Evolutionary conservation across 2,797 vertebrate genomes (phyloP).

Genomic region (Clarias fuscus): DNA sequence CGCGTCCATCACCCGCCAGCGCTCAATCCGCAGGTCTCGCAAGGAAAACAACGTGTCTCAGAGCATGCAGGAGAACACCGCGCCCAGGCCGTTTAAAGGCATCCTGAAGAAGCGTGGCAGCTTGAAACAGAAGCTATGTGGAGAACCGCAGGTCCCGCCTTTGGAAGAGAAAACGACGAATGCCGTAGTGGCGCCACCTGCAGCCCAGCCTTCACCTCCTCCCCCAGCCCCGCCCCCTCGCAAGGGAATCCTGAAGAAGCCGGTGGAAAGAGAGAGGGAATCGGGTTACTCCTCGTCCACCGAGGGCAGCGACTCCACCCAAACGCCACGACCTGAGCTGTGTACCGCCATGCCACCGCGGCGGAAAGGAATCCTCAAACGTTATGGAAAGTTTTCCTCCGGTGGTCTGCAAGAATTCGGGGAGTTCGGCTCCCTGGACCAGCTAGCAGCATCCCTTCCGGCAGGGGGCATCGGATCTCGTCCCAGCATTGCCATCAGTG

Average conservation of each 20-base stretch:
- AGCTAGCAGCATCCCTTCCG: slow-evolving; percentile 71
- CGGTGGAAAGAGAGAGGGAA: slow-evolving; percentile 82
- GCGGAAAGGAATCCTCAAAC: slow-evolving; percentile 91
- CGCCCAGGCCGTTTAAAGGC: slow-evolving; percentile 82
- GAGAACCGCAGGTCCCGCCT: slow-evolving; percentile 52
- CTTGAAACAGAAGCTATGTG: slow-evolving; percentile 74
- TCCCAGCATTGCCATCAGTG: slow-evolving; percentile 81
- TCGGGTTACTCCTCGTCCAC: slow-evolving; percentile 91
- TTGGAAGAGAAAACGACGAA: slow-evolving; percentile 57
- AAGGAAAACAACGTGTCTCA: slow-evolving; percentile 91
- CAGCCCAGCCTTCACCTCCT: slow-evolving; percentile 71
- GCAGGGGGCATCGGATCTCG: slow-evolving; percentile 52
- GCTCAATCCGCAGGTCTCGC: slow-evolving; percentile 90
- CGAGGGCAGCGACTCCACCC: slow-evolving; percentile 79
- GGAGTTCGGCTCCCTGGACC: slow-evolving; percentile 77
- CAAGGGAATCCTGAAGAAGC: slow-evolving; percentile 95
- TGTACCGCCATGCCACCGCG: slow-evolving; percentile 54
- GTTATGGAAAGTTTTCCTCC: slow-evolving; percentile 85
- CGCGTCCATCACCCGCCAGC: slow-evolving; percentile 78
- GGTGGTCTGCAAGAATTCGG: slow-evolving; percentile 71
- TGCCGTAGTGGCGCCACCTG: slow-evolving; percentile 38
- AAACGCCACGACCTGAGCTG: slow-evolving; percentile 49
- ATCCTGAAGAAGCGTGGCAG: slow-evolving; percentile 88
- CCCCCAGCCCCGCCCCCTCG: slow-evolving; percentile 71
- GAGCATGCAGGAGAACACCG: slow-evolving; percentile 71